phyloP scores from a whole-genome alignment of 2,888 invertebrate species.

The Lithodes maja region DNA sequence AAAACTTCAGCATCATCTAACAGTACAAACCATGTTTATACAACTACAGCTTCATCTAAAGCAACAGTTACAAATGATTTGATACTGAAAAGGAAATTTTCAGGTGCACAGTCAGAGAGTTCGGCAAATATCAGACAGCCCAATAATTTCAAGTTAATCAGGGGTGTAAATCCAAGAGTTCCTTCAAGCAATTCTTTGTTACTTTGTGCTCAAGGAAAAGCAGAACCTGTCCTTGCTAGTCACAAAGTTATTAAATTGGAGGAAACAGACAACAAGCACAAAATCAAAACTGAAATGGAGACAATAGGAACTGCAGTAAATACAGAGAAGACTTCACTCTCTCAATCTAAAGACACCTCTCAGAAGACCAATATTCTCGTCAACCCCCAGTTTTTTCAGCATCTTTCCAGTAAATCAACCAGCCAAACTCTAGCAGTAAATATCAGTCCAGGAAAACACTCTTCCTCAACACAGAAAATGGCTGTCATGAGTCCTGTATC shows the following conservation, averaged over 20 bases:
- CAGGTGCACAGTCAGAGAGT: background rate
- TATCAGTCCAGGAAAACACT: too few species aligned
- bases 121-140: too few species aligned
- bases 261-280: background rate
- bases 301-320: background rate
- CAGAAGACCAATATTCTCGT: slow-evolving; percentile 31
- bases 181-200: background rate
- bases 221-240: background rate
- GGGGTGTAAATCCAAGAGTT: background rate
- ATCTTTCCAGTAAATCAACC: background rate
- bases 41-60: background rate
- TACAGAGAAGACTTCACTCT: background rate
- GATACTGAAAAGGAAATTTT: background rate
- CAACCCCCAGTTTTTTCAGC: slow-evolving; percentile 32
- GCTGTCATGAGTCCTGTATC: background rate
- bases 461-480: background rate
- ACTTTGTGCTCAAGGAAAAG: background rate
- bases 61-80: too few species aligned
- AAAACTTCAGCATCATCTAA: background rate
- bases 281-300: background rate
- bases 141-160: background rate
- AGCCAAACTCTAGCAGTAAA: background rate
- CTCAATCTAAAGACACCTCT: background rate
- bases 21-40: background rate
- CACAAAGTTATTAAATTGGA: background rate